Conservation (phyloP, 2,888 invertebrate species). For the Pseudanteris insignis region DNA sequence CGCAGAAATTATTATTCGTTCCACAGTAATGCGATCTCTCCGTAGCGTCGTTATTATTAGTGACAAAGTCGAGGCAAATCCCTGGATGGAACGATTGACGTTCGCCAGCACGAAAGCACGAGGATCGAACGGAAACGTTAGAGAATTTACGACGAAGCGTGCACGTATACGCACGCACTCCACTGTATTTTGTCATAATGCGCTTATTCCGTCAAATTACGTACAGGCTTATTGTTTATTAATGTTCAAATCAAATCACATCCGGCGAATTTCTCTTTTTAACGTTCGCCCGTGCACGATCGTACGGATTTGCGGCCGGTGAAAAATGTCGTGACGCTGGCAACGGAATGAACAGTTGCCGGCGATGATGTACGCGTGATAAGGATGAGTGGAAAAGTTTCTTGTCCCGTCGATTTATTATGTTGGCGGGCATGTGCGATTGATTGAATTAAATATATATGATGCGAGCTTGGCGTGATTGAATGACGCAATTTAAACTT, state of each 20-base stretch:
- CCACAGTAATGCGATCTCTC: too few species aligned
- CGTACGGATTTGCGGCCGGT: conserved; percentile 4
- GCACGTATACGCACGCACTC: neutral
- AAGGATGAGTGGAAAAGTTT: conserved; percentile 23
- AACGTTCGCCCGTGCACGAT: conserved; percentile 8
- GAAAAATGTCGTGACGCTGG: conserved; percentile 1
- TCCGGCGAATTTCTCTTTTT: too few species aligned
- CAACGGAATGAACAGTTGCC: conserved; percentile 13
- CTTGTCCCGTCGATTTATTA: conserved; percentile 17
- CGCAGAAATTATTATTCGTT: too few species aligned
- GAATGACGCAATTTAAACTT: too few species aligned
- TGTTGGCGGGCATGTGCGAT: conserved; percentile 18
- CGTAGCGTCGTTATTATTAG: too few species aligned
- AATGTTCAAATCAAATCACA: conserved; percentile 7
- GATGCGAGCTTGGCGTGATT: too few species aligned
- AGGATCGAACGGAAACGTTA: too few species aligned
- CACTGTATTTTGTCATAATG: conserved; percentile 7
- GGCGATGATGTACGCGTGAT: conserved; percentile 15
- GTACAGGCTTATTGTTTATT: conserved; percentile 20
- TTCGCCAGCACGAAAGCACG: too few species aligned
- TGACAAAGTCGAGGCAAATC: too few species aligned
- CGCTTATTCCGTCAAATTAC: conserved; percentile 12
- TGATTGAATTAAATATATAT: conserved; percentile 7
- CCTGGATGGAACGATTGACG: too few species aligned
- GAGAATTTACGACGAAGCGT: conserved; percentile 3